Evolutionary conservation across 2,113 vertebrate species (phyloP).

Genomic region (Formicarius rufipectus): DNA sequence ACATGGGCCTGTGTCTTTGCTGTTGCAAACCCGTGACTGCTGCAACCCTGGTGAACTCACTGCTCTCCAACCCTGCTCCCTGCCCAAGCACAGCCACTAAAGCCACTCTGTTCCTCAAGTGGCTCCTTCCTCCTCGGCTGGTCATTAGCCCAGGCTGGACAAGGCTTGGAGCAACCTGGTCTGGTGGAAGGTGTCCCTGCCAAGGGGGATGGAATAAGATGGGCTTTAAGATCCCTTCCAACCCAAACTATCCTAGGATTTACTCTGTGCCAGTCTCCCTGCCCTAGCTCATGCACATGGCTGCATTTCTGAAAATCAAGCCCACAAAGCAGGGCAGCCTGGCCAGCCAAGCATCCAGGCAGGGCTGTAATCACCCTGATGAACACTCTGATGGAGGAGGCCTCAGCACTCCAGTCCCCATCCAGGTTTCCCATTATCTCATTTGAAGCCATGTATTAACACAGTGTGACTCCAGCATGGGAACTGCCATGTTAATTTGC

Average conservation of each 20-base stretch:
- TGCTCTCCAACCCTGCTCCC: not conserved
- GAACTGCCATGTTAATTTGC: constrained; percentile 8
- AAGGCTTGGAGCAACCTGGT: not conserved
- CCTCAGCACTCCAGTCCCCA: not conserved
- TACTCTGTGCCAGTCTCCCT: not conserved
- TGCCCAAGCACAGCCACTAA: not conserved
- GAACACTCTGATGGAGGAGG: not conserved
- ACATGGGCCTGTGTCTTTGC: rapidly evolving
- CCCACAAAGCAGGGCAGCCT: not conserved
- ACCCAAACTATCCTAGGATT: not conserved
- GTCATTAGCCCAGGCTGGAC: not conserved
- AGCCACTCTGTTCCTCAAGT: not conserved
- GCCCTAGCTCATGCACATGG: not conserved
- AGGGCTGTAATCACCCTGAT: not conserved
- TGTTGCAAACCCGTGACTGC: rapidly evolving
- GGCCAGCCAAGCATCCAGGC: not conserved
- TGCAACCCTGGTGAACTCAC: not conserved
- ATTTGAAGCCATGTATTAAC: constrained; percentile 7
- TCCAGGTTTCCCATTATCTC: not conserved
- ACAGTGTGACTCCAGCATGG: not conserved
- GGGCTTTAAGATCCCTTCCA: not conserved
- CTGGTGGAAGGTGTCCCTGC: not conserved
- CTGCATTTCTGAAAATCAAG: not conserved
- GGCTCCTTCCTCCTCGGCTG: not conserved
- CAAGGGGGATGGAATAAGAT: not conserved